These are phyloP conservation scores for Scaptodrosophila lebanonensis DNA, from an alignment of 1,140 invertebrate genomes.

Conservation along the genomic window DNA sequence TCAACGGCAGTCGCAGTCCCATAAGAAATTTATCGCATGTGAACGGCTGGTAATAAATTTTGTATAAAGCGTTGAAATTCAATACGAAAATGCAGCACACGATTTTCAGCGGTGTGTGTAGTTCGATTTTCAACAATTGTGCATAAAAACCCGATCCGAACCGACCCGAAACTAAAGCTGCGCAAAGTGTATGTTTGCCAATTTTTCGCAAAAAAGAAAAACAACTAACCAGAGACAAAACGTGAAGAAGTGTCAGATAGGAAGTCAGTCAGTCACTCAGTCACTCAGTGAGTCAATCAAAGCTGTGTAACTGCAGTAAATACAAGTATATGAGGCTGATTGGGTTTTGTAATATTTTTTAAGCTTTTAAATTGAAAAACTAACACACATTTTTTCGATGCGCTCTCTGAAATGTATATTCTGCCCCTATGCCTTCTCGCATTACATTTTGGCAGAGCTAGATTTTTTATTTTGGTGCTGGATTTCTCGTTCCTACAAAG, in stretches of 20 bases:
- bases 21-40: constrained; percentile 25
- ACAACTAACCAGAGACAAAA: constrained; percentile 2
- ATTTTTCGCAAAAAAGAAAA: no score
- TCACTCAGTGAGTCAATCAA: constrained; percentile 36
- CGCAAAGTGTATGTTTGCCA: no score
- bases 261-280: constrained; percentile 42
- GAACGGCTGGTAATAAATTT: constrained; percentile 46
- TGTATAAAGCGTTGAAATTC: constrained; percentile 40
- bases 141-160: no score
- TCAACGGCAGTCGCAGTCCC: constrained; percentile 2
- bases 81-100: constrained; percentile 66
- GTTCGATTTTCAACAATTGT: constrained; percentile 67
- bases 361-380: no score
- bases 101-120: no score
- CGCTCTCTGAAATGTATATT: no score
- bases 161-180: no score
- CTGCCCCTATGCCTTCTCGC: constrained; percentile 6
- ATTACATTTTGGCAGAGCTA: constrained; percentile 8
- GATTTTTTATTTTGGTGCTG: background rate
- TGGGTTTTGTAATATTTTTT: no score
- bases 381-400: no score
- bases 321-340: no score
- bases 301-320: no score
- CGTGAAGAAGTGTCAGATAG: no score
- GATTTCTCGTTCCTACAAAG: background rate